Percentiles rank a stretch among this genome's conserved stretches.
These are phyloP conservation scores for Blennius ocellaris DNA, from an alignment of 2,113 vertebrate species.

Conservation along the genomic window DNA sequence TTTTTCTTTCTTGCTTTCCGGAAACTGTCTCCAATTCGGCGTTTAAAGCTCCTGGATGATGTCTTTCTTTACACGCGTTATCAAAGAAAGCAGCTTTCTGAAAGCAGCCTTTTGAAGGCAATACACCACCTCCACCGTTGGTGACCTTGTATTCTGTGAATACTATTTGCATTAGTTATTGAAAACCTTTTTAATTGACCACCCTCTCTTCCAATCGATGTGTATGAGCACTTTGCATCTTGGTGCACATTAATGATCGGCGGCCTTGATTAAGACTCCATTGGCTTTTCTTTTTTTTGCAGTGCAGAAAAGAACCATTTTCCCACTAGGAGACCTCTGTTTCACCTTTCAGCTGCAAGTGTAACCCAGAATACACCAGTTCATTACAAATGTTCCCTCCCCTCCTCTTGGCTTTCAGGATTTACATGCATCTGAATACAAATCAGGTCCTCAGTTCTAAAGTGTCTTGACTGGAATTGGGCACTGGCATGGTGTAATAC, in stretches of 20 bases:
- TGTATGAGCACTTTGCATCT: conserved; percentile 61
- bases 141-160: conserved; percentile 62
- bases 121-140: not conserved
- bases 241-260: conserved; percentile 46
- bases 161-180: conserved; percentile 66
- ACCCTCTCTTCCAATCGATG: conserved; percentile 55
- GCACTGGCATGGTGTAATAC: conserved; percentile 33
- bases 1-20: conserved; percentile 11
- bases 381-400: conserved; percentile 59
- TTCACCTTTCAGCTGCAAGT: conserved; percentile 67
- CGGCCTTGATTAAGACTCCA: conserved; percentile 54
- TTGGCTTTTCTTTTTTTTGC: conserved; percentile 46
- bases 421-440: conserved; percentile 74
- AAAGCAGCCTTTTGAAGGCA: conserved; percentile 6
- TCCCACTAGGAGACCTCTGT: conserved; percentile 56
- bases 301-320: conserved; percentile 53
- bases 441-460: conserved; percentile 58
- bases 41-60: conserved; percentile 9
- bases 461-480: conserved; percentile 31
- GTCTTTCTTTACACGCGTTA: not conserved
- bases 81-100: not conserved
- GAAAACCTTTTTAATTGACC: conserved; percentile 62
- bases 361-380: conserved; percentile 55
- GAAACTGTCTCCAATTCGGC: conserved; percentile 34
- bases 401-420: conserved; percentile 31